Evolutionary conservation across 1,140 invertebrate genomes (phyloP), one percentile per base, ranked within the genome.

Genomic region (Oncopodura yosiiana): DNA sequence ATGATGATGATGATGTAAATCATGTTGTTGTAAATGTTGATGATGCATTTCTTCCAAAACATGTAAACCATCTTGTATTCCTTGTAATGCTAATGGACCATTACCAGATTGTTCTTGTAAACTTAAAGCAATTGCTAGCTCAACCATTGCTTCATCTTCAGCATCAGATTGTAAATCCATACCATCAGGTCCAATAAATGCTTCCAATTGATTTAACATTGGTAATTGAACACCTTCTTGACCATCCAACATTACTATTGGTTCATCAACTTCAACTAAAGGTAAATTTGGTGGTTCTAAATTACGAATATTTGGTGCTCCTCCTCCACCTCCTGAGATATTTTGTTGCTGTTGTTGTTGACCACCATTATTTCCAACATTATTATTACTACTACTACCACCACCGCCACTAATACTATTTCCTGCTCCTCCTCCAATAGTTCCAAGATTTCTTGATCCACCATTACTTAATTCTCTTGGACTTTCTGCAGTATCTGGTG

Each of bases 81-180:
- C 72, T 56, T 75, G 74, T 34, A 76, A 69, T n/a, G 71, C 72
- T 54, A 76, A 60, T 45, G 74, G 73, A 19, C 66, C 69, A 19
- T 67, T 70, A 29, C 74, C 72, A 50, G 76, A 74, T 55, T 82
- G 78, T 49, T 71, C 88, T 69, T 95, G 90, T 3, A 97, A 74
- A 63, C 90, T 94, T 0, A 96, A 73, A 1, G 92, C 92, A 62
- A 97, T 95, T 1, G 92, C 93, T 53, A 97, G 76, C 70, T 95
- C 90, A 21, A 96, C 87, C 81, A 96, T 95, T 0, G 90, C 86
- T 69, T 96, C 92, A 69, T 95, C 92, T 68, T 94, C 90, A 3
- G 87, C 87, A 71, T 94, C 89, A 5, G 87, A 82, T 14, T 87
- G 87, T 23, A 94, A 81, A 65, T 93, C 88, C 1, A 93, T 70